Evolutionary conservation across 2,113 vertebrate genomes (phyloP), one percentile per base, ranked within the genome.

Genomic region (Lota lota): DNA sequence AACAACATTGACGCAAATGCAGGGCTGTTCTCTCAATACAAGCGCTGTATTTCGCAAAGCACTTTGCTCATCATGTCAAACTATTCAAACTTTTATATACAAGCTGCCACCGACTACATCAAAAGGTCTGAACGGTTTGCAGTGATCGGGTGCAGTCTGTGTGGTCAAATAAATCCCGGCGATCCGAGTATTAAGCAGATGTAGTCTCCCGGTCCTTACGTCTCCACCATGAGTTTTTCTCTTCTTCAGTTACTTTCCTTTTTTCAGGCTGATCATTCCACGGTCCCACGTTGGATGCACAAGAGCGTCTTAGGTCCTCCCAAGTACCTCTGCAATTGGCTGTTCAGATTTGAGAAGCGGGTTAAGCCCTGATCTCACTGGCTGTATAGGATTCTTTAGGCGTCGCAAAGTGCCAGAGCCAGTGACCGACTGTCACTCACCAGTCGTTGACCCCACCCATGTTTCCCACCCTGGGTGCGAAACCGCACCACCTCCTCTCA

Each of bases 381-480:
- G 91, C 78, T 63, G 16, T 7, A 1, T 5, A 0, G 22, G 1
- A 70, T 66, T 86, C 76, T 83, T 17, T 68, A 0, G 3, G 61
- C 62, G 36, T 51, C 14, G 56, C 58, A 4, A 15, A 67, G 66
- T 71, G n/a, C 66, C 65, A 85, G 72, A 79, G 80, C 69, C 64
- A 61, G 1, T 1, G 56, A 63, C 5, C 2, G 63, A 40, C 85
- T 72, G 93, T 93, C 94, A 89, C 77, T 94, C 93, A 93, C 33
- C 2, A 61, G 63, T 61, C 3, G 51, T 70, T 73, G 66, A 78
- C 66, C 76, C 92, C 92, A 84, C 90, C 94, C 20, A 75, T 51
- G 81, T 93, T 94, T 94, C 92, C 92, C 95, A 95, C 94, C 92
- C 93, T 65, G 92, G 93, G 95, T 96, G 95, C 94, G 94, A 97